Evolutionary conservation across 1,140 invertebrate species (phyloP).

Genomic region (Musca domestica): DNA sequence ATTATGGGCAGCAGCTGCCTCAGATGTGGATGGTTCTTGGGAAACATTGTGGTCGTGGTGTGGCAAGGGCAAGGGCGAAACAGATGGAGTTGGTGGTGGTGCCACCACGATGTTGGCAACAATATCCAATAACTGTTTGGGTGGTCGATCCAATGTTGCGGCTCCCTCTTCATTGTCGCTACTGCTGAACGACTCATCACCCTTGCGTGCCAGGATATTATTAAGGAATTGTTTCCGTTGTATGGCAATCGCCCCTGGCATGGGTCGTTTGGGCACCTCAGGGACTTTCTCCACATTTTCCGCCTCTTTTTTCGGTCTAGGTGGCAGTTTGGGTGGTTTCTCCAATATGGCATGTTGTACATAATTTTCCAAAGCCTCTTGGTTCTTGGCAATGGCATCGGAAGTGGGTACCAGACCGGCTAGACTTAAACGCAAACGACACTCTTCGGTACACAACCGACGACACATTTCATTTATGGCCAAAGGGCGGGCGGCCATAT

Average conservation of each 20-base stretch:
- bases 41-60: neutral
- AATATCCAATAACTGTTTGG: constrained; percentile 11
- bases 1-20: neutral
- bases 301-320: neutral
- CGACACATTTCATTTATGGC: constrained; percentile 48
- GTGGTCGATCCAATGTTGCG: neutral
- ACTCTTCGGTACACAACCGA: constrained; percentile 40
- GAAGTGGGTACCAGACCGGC: constrained; percentile 32
- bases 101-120: constrained; percentile 5
- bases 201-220: constrained; percentile 15
- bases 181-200: neutral
- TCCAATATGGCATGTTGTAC: constrained; percentile 16
- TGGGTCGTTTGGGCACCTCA: neutral
- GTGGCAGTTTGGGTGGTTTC: neutral
- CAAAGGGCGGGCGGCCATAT: constrained; percentile 22
- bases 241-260: constrained; percentile 20
- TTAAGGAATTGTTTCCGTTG: constrained; percentile 27
- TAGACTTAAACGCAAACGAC: constrained; percentile 35
- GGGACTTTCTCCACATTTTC: neutral
- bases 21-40: no score
- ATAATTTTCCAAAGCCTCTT: constrained; percentile 5
- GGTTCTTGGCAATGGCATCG: neutral
- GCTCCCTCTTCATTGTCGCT: neutral
- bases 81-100: constrained; percentile 5
- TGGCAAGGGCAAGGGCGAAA: neutral